phyloP scores from a whole-genome alignment of 2,888 invertebrate genomes.

The Hesperia comma region DNA sequence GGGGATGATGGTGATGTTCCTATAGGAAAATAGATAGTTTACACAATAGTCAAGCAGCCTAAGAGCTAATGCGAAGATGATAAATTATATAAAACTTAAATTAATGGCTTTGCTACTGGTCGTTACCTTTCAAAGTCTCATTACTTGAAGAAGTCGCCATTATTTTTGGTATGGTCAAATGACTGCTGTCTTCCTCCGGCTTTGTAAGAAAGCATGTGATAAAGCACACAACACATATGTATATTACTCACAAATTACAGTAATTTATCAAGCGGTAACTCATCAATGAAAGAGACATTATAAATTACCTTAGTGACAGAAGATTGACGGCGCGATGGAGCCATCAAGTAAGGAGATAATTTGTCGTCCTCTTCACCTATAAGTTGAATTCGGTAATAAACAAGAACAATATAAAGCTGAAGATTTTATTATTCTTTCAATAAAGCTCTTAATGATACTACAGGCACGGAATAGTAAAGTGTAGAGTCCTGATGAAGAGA shows the following conservation, averaged over 20 bases:
- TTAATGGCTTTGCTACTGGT: not conserved
- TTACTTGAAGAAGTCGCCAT: slow-evolving; percentile 89
- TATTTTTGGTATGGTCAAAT: slow-evolving; percentile 89
- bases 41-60: no score
- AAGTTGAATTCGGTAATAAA: slow-evolving; percentile 16
- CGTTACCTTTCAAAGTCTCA: slow-evolving; percentile 89
- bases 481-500: slow-evolving; percentile 34
- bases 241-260: not conserved
- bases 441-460: slow-evolving; percentile 14
- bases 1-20: slow-evolving; percentile 87
- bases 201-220: slow-evolving; percentile 59
- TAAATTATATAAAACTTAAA: no score
- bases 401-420: slow-evolving; percentile 5
- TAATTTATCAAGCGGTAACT: not conserved
- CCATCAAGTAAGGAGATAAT: slow-evolving; percentile 69
- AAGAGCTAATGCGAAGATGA: no score
- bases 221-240: slow-evolving; percentile 6
- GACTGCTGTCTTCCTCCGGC: slow-evolving; percentile 84
- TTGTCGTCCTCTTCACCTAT: slow-evolving; percentile 78
- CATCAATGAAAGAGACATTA: not conserved
- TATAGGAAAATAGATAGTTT: slow-evolving; percentile 39
- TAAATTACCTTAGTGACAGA: slow-evolving; percentile 69
- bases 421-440: slow-evolving; percentile 2
- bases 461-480: slow-evolving; percentile 21
- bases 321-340: slow-evolving; percentile 72